These are phyloP conservation scores for Notarius quadriscutis DNA, from an alignment of 2,113 vertebrate genomes.

Conservation along the genomic window DNA sequence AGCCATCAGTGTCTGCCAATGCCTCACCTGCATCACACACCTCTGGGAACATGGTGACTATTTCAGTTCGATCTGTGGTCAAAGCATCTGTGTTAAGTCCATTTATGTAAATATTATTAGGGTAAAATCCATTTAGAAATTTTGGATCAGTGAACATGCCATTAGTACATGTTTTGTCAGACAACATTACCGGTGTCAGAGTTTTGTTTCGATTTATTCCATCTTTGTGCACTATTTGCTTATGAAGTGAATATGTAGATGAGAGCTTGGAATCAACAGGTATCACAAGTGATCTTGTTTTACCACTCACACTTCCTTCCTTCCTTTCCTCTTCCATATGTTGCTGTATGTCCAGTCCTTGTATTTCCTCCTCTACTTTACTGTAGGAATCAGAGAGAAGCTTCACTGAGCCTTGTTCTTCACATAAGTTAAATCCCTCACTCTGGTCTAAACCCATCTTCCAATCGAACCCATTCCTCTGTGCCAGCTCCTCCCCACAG, in stretches of 20 bases:
- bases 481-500: constrained; percentile 50
- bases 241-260: not conserved
- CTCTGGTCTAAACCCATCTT: constrained; percentile 30
- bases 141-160: constrained; percentile 9
- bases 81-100: constrained; percentile 1
- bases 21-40: constrained; percentile 53
- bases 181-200: not conserved
- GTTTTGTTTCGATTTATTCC: constrained; percentile 2
- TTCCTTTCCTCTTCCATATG: constrained; percentile 10
- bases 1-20: constrained; percentile 51
- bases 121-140: constrained; percentile 20
- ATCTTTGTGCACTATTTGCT: constrained; percentile 19
- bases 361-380: constrained; percentile 12
- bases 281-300: constrained; percentile 4
- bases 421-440: constrained; percentile 11
- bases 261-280: constrained; percentile 1
- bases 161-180: not conserved
- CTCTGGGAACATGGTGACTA: constrained; percentile 44
- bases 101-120: constrained; percentile 24
- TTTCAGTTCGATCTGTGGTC: constrained; percentile 34
- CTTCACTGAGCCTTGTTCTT: constrained; percentile 18
- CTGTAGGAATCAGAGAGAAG: constrained; percentile 29
- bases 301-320: constrained; percentile 22
- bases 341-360: not conserved
- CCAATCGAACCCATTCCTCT: constrained; percentile 40